Evolutionary conservation across 2,888 invertebrate species (phyloP), one percentile per base, ranked within the genome.

Genomic region (Tridacna crocea): DNA sequence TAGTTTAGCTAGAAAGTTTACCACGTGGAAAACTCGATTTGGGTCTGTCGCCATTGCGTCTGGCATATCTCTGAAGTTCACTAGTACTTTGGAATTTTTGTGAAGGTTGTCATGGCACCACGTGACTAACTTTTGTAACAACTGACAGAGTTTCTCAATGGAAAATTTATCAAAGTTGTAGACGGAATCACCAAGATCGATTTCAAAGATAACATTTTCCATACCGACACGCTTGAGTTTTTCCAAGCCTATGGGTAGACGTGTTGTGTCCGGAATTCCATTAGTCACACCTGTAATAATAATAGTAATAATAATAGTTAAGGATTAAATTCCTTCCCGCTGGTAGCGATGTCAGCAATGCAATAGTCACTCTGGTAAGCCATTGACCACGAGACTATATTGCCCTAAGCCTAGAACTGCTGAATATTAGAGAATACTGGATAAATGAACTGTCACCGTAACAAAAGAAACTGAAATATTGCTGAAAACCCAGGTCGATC

Each of bases 21-120:
- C 61, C 19, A 46, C 51, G 11, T 48, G 36, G 65, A 75, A 63
- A 22, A 72, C 72, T 47, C 72, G 48, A 26, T 47, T 13, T 13
- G 65, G 47, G 51, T 22, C 46, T 17, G 19, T 26, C 19, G 72
- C 55, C 81, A 81, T 81, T 19, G 68, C 55, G 27, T 77, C 75
- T 12, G 81, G 81, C n/a, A 66, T 77, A 60, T 81, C 77, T 19
- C 81, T 65, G 46, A 78, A 66, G 48, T 68, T 81, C 19, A 80
- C 47, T 0, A 80, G 47, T 22, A 80, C 73, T 63, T 65, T 61
- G 24, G 72, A 48, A 10, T 77, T 58, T 36, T 70, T 47, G 26
- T 63, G 22, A 15, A 80, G 65, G 46, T 80, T 77, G 19, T 66
- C 74, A 61, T 75, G 65, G 17, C 63, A 63, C 75, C 75, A 75